Evolutionary conservation across 2,113 vertebrate genomes (phyloP), one percentile per base, ranked within the genome.

Genomic region (Echinops telfairi): DNA sequence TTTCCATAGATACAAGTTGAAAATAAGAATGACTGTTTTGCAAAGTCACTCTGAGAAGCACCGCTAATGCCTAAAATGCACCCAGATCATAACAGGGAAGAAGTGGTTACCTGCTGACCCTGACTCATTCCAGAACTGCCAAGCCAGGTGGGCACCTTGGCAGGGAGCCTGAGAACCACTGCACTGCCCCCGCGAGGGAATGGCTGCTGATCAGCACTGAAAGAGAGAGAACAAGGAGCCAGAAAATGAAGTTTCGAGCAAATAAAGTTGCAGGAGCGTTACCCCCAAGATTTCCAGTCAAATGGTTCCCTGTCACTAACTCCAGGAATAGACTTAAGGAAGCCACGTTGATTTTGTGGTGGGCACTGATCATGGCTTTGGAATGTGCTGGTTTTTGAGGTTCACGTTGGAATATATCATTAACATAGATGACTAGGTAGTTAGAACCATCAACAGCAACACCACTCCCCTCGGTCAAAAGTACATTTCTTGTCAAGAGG

Each of bases 281-380:
- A 14, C 27, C 79, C 47, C 33, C 82, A 88, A 43, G 15, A 73
- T 70, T 93, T 96, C 81, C 81, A 75, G 87, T 94, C 83, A 95
- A 68, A 62, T 64, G 77, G 40, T 82, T n/a, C 33, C 22, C 25
- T 87, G 81, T 62, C 43, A 58, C 38, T 85, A 84, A 66, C 79
- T 90, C 88, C 6, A 17, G 86, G 60, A 91, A 88, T 73, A 81
- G 43, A 94, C 78, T 64, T 58, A 90, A 38, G 19, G 78, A 75
- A 87, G 43, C 78, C 82, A 79, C 84, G 75, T 36, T 73, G 38
- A 5, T 19, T 27, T 75, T 19, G 10, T 19, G 5, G 25, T 15
- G 12, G 36, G 5, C 10, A 0, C 10, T 16, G 57, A 25, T 87
- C 77, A 57, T 9, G 17, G 68, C 60, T 95, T 71, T 79, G 76